Evolutionary conservation across 2,113 vertebrate genomes (phyloP).

Genomic region (Dasyornis broadbenti): DNA sequence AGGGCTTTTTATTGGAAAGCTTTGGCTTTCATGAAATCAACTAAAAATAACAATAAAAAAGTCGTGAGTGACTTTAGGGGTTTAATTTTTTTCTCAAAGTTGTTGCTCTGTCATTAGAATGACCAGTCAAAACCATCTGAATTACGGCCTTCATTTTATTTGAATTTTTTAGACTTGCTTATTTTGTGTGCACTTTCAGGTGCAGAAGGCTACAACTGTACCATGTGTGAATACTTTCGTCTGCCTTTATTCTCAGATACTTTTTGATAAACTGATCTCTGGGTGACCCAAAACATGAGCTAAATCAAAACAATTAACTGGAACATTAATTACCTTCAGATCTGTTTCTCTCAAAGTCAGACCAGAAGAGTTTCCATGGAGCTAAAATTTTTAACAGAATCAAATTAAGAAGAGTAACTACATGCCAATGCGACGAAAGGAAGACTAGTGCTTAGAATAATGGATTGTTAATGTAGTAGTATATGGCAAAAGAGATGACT

Average conservation of each 20-base stretch:
- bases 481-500: not conserved
- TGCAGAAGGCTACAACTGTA: not conserved
- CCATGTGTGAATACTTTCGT: not conserved
- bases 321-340: not conserved
- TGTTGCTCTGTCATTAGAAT: not conserved
- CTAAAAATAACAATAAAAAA: not conserved
- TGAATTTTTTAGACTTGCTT: not conserved
- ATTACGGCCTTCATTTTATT: not conserved
- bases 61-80: not conserved
- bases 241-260: not conserved
- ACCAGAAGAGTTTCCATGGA: not conserved
- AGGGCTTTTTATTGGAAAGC: not conserved
- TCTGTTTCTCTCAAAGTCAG: not conserved
- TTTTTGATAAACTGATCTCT: not conserved
- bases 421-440: not conserved
- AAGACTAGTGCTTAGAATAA: not conserved
- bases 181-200: not conserved
- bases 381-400: not conserved
- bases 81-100: not conserved
- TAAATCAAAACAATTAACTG: not conserved
- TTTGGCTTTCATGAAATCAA: not conserved
- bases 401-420: not conserved
- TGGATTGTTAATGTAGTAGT: not conserved
- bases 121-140: not conserved
- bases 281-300: not conserved